Percentiles rank a stretch among this genome's conserved stretches.
phyloP scores from a whole-genome alignment of 1,140 invertebrate species.

The Bactericera cockerelli region DNA sequence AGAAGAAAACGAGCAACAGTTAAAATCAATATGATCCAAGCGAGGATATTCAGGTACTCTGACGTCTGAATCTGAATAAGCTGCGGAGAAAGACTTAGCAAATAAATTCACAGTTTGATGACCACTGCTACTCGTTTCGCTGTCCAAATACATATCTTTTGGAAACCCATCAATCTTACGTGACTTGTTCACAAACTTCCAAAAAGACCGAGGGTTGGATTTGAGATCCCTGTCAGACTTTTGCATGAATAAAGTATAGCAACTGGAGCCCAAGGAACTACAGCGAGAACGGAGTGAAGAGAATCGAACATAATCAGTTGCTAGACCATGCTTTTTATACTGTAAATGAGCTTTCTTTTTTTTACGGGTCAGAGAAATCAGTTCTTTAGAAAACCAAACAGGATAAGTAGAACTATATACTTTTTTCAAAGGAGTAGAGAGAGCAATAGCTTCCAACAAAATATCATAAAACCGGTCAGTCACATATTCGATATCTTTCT shows the following conservation, averaged over 20 bases:
- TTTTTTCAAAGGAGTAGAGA: not conserved
- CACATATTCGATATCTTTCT: not conserved
- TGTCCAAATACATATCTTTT: not conserved
- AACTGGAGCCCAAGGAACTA: not conserved
- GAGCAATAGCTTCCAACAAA: not conserved
- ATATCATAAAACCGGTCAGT: not conserved
- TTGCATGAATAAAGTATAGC: not conserved
- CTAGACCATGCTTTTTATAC: not conserved
- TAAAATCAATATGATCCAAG: not conserved
- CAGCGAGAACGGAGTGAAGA: not conserved
- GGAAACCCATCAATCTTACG: not conserved
- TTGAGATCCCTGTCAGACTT: not conserved
- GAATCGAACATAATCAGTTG: not conserved
- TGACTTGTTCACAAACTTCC: conserved; percentile 1
- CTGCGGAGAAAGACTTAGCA: not conserved
- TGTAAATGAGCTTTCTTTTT: not conserved
- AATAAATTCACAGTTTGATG: conserved; percentile 2
- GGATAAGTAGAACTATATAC: not conserved
- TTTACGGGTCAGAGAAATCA: not conserved
- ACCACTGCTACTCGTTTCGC: not conserved
- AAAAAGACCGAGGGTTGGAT: not conserved
- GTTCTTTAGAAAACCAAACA: not conserved
- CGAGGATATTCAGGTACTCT: not conserved
- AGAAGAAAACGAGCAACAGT: not conserved
- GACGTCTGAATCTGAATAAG: not conserved